phyloP scores from a whole-genome alignment of 2,888 invertebrate genomes.

The Zaprionus obscuricornis region DNA sequence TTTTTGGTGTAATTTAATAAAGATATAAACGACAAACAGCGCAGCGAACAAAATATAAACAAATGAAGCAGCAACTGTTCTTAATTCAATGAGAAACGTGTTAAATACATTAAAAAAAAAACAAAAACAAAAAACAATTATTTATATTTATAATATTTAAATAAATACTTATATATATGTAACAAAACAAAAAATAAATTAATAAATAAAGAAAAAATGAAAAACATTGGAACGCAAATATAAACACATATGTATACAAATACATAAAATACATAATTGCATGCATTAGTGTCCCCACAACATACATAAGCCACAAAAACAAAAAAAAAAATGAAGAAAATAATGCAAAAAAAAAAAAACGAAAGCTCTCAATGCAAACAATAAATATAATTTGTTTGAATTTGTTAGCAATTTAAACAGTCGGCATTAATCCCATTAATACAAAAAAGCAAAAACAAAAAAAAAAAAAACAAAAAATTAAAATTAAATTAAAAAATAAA shows the following conservation, averaged over 20 bases:
- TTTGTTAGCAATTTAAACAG: slow-evolving; percentile 56
- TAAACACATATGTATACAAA: slow-evolving; percentile 26
- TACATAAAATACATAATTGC: slow-evolving; percentile 31
- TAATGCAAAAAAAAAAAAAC: slow-evolving; percentile 12
- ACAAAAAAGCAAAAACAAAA: slow-evolving; percentile 39
- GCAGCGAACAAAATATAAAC: slow-evolving; percentile 74
- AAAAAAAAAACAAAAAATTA: slow-evolving; percentile 25
- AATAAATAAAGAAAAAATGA: slow-evolving; percentile 18
- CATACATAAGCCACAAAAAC: no score
- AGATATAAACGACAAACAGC: slow-evolving; percentile 78
- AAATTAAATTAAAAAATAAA: slow-evolving; percentile 14
- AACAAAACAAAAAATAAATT: no score
- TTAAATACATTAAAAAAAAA: slow-evolving; percentile 34
- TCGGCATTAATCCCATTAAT: slow-evolving; percentile 31
- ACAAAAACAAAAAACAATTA: slow-evolving; percentile 44
- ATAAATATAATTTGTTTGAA: slow-evolving; percentile 53
- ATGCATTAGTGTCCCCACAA: no score
- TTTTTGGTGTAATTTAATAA: slow-evolving; percentile 64
- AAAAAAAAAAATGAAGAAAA: slow-evolving; percentile 29
- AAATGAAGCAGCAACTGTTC: slow-evolving; percentile 55
- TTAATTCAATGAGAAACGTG: slow-evolving; percentile 52
- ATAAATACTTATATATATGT: slow-evolving; percentile 53
- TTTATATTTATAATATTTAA: slow-evolving; percentile 58
- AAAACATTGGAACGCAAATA: slow-evolving; percentile 56
- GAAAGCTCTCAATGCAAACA: slow-evolving; percentile 2